Evolutionary conservation across 1,140 invertebrate genomes (phyloP), one percentile per base, ranked within the genome.

Genomic region (Eriosoma lanigerum): DNA sequence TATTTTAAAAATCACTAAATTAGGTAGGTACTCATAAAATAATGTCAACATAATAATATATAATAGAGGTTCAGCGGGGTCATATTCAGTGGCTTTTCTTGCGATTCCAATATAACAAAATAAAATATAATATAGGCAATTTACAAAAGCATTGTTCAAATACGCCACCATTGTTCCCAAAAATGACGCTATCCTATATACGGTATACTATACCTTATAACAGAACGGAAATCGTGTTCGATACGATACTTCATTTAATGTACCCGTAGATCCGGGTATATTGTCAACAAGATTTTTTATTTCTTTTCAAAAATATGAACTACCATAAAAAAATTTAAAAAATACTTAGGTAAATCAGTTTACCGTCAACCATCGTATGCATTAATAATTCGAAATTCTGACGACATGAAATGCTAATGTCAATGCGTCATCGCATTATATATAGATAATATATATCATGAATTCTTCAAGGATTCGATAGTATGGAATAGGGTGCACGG

Each of bases 241-340:
- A 73, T 32, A 17, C 26, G 17, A 48, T 54, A 54, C 32, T 73
- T 17, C 10, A 50, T 73, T 54, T 54, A 73, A 54, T 73, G 52
- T 21, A 4, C 3, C 26, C 68, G 70, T 73, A 73, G 70, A 73
- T 73, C 70, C 70, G 70, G 70, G 70, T 73, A 32, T 54, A 52
- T 54, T 52, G 17, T 19, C 24, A 29, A 73, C 70, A 1, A 48
- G 13, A 15, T 68, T 21, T 46, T 68, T 48, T 66, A 66, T 66
- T 21, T 46, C 24, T 60, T 48, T 38, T 38, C 3, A 38, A 38
- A 38, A 38, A 38, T 38, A 38, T 4, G 32, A 38, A 4, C 8
- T 38, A 38, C 32, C 3, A 8, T 8, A 38, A 38, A 38, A 38
- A 38, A 38, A 38, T 4, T 4, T 4, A 38, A 38, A 38, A 38